Evolutionary conservation across 2,113 vertebrate genomes (phyloP).

Genomic region (Delphinapterus leucas): DNA sequence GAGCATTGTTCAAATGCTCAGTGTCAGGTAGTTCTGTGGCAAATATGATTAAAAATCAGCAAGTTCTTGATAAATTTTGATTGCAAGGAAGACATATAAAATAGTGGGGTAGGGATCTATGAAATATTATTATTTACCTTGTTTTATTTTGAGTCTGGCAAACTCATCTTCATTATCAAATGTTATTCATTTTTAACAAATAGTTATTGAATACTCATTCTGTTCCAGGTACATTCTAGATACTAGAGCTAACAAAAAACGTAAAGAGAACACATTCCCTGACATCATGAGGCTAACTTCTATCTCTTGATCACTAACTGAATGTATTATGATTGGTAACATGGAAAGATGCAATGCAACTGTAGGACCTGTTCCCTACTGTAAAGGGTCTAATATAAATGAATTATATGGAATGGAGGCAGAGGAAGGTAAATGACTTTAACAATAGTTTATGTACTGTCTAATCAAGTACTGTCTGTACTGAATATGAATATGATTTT

Average conservation of each 20-base stretch:
- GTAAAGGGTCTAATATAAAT: neutral
- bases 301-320: neutral
- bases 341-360: neutral
- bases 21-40: neutral
- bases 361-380: neutral
- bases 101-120: neutral
- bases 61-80: neutral
- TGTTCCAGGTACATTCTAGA: neutral
- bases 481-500: neutral
- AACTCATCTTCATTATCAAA: neutral
- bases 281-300: neutral
- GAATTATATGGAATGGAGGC: neutral
- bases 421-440: neutral
- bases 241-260: neutral
- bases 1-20: neutral
- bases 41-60: neutral
- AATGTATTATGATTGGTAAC: neutral
- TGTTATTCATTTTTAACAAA: neutral
- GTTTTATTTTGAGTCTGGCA: neutral
- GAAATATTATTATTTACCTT: neutral
- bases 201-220: neutral
- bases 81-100: neutral
- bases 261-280: neutral
- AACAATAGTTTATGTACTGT: neutral
- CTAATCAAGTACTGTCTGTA: neutral